Evolutionary conservation across 2,888 invertebrate species (phyloP).

Genomic region (Ryuthela nishihirai): DNA sequence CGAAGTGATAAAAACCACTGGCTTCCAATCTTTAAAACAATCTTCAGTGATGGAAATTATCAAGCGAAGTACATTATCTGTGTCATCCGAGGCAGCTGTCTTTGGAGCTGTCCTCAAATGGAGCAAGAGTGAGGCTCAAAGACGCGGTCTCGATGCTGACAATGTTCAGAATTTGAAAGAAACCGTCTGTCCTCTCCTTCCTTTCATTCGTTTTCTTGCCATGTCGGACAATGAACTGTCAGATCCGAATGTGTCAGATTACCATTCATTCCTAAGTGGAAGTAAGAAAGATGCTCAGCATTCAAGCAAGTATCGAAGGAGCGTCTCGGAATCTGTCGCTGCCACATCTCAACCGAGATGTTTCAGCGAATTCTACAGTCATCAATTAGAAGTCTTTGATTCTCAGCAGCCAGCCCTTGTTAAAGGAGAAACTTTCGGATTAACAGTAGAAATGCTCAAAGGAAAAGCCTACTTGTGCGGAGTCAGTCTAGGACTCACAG

Average conservation of each 20-base stretch:
- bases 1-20: not conserved
- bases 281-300: no score
- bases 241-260: constrained; percentile 4
- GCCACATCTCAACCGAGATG: not conserved
- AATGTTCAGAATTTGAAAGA: not conserved
- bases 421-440: constrained; percentile 9
- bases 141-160: not conserved
- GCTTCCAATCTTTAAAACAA: constrained; percentile 12
- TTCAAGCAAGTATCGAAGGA: no score
- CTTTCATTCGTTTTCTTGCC: constrained; percentile 1
- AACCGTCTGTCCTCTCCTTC: not conserved
- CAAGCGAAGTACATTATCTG: constrained; percentile 7
- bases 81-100: not conserved
- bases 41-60: constrained; percentile 3
- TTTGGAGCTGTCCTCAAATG: constrained; percentile 10
- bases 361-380: not conserved
- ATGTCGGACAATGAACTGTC: constrained; percentile 7
- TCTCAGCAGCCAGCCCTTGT: not conserved
- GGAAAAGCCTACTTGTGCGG: constrained; percentile 9
- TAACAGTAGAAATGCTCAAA: constrained; percentile 16
- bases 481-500: constrained; percentile 1
- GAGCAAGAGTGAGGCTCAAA: constrained; percentile 2
- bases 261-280: not conserved
- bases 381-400: not conserved
- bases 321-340: no score